Percentiles rank a stretch among this genome's conserved stretches.
Evolutionary conservation across 2,113 vertebrate genomes (phyloP).

Genomic region (Megaleporinus macrocephalus): DNA sequence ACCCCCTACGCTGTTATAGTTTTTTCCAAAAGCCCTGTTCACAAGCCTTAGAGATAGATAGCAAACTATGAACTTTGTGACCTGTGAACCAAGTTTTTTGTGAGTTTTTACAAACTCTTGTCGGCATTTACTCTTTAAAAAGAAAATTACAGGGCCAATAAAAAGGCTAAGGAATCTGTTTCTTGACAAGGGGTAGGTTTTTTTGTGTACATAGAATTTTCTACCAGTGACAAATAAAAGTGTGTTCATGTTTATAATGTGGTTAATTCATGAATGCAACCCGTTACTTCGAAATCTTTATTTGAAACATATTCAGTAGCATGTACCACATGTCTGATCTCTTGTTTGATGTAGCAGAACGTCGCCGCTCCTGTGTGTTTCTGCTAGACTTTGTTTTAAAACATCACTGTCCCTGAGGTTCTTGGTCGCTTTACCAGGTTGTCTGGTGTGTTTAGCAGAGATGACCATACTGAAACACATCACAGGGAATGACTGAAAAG

Average conservation of each 20-base stretch:
- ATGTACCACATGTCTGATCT: constrained; percentile 2
- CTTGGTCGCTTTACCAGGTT: constrained; percentile 9
- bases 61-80: constrained; percentile 5
- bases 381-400: constrained; percentile 18
- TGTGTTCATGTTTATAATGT: not conserved
- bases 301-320: constrained; percentile 42
- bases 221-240: constrained; percentile 17
- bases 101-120: not conserved
- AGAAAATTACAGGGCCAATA: not conserved
- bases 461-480: constrained; percentile 31
- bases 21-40: not conserved
- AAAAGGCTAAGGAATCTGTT: not conserved
- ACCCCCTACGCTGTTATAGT: not conserved
- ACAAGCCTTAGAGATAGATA: not conserved
- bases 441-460: constrained; percentile 7
- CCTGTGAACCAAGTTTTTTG: not conserved
- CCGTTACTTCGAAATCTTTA: constrained; percentile 33
- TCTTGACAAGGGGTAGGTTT: not conserved
- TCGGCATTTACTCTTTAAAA: not conserved
- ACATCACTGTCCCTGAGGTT: constrained; percentile 54
- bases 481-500: constrained; percentile 2
- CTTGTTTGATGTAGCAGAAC: constrained; percentile 17
- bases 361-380: not conserved
- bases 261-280: not conserved
- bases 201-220: constrained; percentile 55